Evolutionary conservation across 2,888 invertebrate genomes (phyloP).

Genomic region (Melolontha melolontha): DNA sequence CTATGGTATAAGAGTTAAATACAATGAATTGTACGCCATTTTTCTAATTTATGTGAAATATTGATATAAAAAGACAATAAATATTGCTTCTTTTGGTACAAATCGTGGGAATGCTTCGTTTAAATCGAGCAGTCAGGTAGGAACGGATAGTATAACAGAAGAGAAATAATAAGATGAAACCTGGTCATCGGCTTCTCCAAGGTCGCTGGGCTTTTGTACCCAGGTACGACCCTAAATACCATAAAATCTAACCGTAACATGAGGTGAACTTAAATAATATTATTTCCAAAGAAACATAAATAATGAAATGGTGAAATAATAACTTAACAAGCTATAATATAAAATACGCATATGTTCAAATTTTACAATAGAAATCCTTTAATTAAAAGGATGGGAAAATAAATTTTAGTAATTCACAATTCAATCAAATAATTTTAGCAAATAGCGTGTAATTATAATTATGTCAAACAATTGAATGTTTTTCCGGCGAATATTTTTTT

Average conservation of each 20-base stretch:
- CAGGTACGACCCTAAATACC: slow-evolving; percentile 47
- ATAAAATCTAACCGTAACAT: slow-evolving; percentile 37
- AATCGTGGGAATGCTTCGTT: slow-evolving; percentile 45
- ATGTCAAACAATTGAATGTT: no score
- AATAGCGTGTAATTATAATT: no score
- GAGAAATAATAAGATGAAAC: slow-evolving; percentile 28
- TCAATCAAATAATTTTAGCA: no score
- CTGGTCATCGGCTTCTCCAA: slow-evolving; percentile 52
- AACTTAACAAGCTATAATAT: slow-evolving; percentile 25
- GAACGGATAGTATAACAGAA: slow-evolving; percentile 38
- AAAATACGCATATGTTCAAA: no score
- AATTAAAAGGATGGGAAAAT: no score
- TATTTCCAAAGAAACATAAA: slow-evolving; percentile 16
- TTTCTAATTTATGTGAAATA: background rate
- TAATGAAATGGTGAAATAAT: slow-evolving; percentile 40
- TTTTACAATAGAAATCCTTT: slow-evolving; percentile 44
- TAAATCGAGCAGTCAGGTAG: slow-evolving; percentile 42
- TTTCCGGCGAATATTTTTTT: no score
- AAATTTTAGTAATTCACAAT: no score
- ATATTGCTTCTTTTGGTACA: slow-evolving; percentile 17
- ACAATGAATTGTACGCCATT: background rate
- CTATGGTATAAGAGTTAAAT: background rate
- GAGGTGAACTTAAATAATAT: slow-evolving; percentile 2
- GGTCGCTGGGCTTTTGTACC: slow-evolving; percentile 51
- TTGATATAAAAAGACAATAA: background rate